phyloP scores from a whole-genome alignment of 2,797 vertebrate species.

The Coreius guichenoti region DNA sequence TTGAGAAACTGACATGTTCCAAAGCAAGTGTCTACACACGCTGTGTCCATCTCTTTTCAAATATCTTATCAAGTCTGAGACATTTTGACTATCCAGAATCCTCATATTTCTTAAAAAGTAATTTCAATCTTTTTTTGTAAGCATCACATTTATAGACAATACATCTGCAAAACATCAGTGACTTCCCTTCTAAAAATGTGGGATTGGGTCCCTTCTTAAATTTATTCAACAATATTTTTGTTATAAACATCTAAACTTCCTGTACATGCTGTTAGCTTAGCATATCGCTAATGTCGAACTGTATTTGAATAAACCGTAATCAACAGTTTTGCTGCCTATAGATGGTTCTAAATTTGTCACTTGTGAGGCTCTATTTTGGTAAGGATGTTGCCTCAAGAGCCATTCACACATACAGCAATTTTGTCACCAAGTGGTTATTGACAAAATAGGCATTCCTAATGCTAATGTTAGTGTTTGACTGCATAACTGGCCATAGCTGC shows the following conservation, averaged over 20 bases:
- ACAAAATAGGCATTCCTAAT: background rate
- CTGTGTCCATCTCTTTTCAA: background rate
- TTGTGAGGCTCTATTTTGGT: background rate
- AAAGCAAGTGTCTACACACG: background rate
- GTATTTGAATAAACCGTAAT: background rate
- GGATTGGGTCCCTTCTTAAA: background rate
- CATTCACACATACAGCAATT: background rate
- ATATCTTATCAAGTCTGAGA: background rate
- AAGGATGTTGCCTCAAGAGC: background rate
- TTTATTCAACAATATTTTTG: no score
- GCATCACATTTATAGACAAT: background rate
- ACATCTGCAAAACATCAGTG: background rate
- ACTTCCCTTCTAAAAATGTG: background rate
- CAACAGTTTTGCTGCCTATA: background rate
- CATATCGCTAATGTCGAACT: background rate
- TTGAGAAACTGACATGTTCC: conserved; percentile 26
- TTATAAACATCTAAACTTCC: no score
- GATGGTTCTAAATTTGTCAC: background rate
- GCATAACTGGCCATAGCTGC: background rate
- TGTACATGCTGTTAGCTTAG: background rate
- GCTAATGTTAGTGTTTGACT: background rate
- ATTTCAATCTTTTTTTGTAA: background rate
- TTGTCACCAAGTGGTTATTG: background rate
- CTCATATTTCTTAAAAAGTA: background rate
- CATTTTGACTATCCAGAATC: background rate